phyloP scores from a whole-genome alignment of 2,888 invertebrate genomes.

The Leucophenga montana region DNA sequence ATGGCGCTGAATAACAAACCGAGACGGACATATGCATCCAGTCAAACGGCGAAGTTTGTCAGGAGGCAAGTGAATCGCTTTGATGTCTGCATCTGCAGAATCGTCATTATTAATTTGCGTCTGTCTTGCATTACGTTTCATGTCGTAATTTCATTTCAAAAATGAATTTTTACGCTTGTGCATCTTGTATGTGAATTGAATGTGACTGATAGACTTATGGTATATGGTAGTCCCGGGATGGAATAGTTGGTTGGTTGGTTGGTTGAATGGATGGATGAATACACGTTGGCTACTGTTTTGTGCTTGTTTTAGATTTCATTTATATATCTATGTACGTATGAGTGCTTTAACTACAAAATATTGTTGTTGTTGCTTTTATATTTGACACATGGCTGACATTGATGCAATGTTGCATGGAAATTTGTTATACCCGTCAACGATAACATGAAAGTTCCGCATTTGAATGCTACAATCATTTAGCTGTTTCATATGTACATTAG shows the following conservation, averaged over 20 bases:
- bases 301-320: neutral
- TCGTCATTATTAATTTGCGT: slow-evolving; percentile 59
- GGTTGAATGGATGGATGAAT: slow-evolving; percentile 13
- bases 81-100: slow-evolving; percentile 48
- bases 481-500: no score
- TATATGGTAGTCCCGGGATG: neutral
- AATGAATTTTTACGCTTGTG: slow-evolving; percentile 56
- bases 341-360: neutral
- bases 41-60: no score
- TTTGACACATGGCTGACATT: slow-evolving; percentile 62
- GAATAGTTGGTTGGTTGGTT: slow-evolving; percentile 13
- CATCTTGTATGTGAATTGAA: slow-evolving; percentile 38
- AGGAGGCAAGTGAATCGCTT: slow-evolving; percentile 34
- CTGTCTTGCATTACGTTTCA: slow-evolving; percentile 48
- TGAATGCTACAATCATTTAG: no score
- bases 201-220: slow-evolving; percentile 7
- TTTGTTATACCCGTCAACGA: slow-evolving; percentile 64
- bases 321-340: no score
- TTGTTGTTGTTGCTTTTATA: slow-evolving; percentile 42
- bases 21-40: no score
- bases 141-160: slow-evolving; percentile 47
- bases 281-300: slow-evolving; percentile 34
- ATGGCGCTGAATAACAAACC: no score
- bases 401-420: slow-evolving; percentile 64
- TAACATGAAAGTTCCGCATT: neutral